Conservation (phyloP, 2,113 vertebrate genomes). For the Rhinolophus sinicus region DNA sequence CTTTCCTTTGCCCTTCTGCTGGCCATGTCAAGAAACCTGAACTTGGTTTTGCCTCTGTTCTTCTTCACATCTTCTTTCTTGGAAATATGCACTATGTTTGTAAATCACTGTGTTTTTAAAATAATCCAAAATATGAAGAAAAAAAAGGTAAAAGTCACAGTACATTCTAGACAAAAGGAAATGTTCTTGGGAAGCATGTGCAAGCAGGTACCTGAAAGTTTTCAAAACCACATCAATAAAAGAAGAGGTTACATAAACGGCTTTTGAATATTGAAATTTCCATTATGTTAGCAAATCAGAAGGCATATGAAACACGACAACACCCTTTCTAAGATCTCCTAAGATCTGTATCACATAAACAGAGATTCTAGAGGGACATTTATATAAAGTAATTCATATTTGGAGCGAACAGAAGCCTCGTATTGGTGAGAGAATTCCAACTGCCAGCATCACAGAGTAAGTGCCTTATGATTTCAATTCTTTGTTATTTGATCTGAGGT, state of each 20-base stretch:
- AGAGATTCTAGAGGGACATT: slow-evolving; percentile 21
- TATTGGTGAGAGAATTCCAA: neutral
- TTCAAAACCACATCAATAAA: slow-evolving; percentile 61
- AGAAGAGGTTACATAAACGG: neutral
- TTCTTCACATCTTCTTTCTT: slow-evolving; percentile 30
- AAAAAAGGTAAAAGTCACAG: neutral
- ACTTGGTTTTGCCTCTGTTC: neutral
- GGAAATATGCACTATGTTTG: slow-evolving; percentile 24
- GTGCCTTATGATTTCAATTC: slow-evolving; percentile 29
- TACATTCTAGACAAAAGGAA: slow-evolving; percentile 15
- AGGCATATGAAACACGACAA: slow-evolving; percentile 39
- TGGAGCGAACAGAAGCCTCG: neutral
- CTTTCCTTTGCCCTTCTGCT: neutral
- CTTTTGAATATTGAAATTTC: slow-evolving; percentile 53
- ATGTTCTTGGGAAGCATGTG: slow-evolving; percentile 48
- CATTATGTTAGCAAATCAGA: slow-evolving; percentile 47
- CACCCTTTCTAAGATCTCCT: neutral
- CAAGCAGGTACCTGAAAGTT: slow-evolving; percentile 45
- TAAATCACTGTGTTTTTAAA: slow-evolving; percentile 46
- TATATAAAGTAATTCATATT: slow-evolving; percentile 48
- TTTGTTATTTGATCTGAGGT: slow-evolving; percentile 24
- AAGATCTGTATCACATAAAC: slow-evolving; percentile 36
- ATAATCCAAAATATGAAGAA: neutral
- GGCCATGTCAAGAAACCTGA: neutral
- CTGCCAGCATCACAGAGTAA: neutral